Conservation (phyloP, 2,113 vertebrate genomes). For the Brienomyrus longianalis region DNA sequence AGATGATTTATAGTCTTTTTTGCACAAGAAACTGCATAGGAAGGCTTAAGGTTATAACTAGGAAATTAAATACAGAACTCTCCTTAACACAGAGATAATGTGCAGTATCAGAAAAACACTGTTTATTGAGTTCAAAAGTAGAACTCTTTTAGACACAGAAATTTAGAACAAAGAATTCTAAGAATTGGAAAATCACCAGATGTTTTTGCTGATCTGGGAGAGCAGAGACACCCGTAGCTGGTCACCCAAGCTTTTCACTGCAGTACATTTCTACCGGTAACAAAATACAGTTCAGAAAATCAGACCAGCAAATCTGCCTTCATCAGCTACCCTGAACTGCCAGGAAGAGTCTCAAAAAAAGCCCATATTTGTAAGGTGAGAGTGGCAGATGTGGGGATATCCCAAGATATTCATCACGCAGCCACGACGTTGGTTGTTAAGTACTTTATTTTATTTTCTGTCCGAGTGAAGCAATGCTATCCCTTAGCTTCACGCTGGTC, state of each 20-base stretch:
- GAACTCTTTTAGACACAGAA: background rate
- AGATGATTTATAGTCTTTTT: background rate
- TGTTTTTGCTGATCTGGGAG: background rate
- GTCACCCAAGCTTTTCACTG: background rate
- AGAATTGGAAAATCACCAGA: background rate
- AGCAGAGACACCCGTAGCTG: background rate
- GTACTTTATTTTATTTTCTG: background rate
- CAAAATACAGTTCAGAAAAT: background rate
- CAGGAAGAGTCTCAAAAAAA: background rate
- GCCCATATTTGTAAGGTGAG: background rate
- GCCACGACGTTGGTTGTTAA: background rate
- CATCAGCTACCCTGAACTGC: background rate
- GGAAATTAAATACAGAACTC: background rate
- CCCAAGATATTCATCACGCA: background rate
- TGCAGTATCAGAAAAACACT: background rate
- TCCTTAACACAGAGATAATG: background rate
- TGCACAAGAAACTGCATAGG: background rate
- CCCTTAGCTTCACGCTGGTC: conserved; percentile 23
- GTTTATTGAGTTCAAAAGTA: background rate
- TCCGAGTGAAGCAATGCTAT: background rate
- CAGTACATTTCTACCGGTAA: background rate
- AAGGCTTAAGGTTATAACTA: background rate
- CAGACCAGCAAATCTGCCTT: background rate
- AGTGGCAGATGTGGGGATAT: background rate
- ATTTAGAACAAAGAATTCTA: background rate